These are phyloP conservation scores for Petrophora chlorosata DNA, from an alignment of 2,888 invertebrate genomes.

Conservation along the genomic window DNA sequence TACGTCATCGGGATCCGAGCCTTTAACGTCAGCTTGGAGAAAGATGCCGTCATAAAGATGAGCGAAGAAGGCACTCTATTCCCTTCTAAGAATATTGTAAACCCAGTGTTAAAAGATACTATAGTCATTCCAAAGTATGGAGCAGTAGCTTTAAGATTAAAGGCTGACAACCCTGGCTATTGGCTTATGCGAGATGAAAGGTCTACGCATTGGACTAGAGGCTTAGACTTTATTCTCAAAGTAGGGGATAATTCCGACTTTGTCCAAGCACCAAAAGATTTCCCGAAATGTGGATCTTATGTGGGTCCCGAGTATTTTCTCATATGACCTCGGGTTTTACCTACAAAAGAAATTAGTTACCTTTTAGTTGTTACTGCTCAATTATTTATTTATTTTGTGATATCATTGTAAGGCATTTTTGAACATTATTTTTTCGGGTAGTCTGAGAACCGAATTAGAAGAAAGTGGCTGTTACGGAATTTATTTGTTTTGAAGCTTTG, in stretches of 20 bases:
- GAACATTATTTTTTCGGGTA: not conserved
- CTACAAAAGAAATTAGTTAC: constrained; percentile 36
- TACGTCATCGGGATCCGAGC: constrained; percentile 85
- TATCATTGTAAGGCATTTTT: constrained; percentile 34
- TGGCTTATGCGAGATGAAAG: constrained; percentile 92
- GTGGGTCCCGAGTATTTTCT: constrained; percentile 90
- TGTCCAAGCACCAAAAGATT: constrained; percentile 86
- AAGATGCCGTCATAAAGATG: constrained; percentile 82
- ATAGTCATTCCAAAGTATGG: constrained; percentile 88
- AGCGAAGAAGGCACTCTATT: constrained; percentile 84
- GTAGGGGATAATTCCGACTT: constrained; percentile 87
- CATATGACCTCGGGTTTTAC: constrained; percentile 54
- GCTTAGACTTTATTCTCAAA: constrained; percentile 89
- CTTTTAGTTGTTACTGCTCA: constrained; percentile 41
- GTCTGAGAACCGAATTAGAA: not conserved
- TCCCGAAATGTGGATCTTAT: constrained; percentile 91
- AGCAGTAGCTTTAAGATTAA: constrained; percentile 87
- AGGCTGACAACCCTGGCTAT: constrained; percentile 90
- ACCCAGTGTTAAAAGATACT: constrained; percentile 89
- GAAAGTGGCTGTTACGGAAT: not conserved
- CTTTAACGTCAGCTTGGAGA: constrained; percentile 77
- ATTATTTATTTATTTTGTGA: constrained; percentile 59
- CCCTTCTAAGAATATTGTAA: constrained; percentile 78
- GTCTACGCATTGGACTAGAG: constrained; percentile 89
- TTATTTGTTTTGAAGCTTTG: too few relatives aligned